A percentile compares a stretch with the other conserved stretches of the same genome.
Evolutionary conservation across 2,113 vertebrate species (phyloP).

Genomic region (Hystrix cristata): DNA sequence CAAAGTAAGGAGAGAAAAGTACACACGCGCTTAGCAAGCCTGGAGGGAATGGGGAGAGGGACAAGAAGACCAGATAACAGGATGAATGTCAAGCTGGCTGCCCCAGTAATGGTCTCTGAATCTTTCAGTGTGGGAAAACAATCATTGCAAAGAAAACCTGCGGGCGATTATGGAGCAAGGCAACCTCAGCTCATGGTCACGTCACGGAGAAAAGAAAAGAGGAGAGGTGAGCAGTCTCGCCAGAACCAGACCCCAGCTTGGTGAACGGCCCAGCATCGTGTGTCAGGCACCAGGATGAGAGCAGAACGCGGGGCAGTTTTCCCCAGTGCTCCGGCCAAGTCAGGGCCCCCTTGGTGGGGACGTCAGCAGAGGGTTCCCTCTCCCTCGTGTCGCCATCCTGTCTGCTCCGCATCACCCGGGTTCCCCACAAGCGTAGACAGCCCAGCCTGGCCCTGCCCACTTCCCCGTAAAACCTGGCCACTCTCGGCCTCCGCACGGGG

Average conservation of each 20-base stretch:
- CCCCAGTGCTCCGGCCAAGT: not conserved
- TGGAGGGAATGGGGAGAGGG: not conserved
- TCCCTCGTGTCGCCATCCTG: not conserved
- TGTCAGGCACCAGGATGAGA: not conserved
- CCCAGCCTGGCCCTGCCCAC: not conserved
- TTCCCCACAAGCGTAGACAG: not conserved
- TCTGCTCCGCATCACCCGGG: rapidly evolving
- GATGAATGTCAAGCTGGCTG: not conserved
- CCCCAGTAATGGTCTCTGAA: not conserved
- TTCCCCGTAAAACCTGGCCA: too few relatives aligned
- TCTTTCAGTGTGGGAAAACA: not conserved
- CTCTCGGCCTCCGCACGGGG: not conserved
- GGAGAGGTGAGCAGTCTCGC: not conserved
- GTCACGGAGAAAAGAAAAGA: not conserved
- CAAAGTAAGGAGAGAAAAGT: not conserved
- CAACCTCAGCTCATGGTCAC: not conserved
- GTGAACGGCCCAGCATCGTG: rapidly evolving
- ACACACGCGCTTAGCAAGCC: not conserved
- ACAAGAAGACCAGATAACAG: not conserved
- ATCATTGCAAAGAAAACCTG: not conserved
- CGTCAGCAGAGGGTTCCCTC: not conserved
- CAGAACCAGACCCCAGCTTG: not conserved
- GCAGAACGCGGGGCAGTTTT: not conserved
- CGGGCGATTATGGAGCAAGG: rapidly evolving
- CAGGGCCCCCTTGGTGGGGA: not conserved